Evolutionary conservation across 2,888 invertebrate species (phyloP), one percentile per base, ranked within the genome.

Genomic region (Catocala fraxini): DNA sequence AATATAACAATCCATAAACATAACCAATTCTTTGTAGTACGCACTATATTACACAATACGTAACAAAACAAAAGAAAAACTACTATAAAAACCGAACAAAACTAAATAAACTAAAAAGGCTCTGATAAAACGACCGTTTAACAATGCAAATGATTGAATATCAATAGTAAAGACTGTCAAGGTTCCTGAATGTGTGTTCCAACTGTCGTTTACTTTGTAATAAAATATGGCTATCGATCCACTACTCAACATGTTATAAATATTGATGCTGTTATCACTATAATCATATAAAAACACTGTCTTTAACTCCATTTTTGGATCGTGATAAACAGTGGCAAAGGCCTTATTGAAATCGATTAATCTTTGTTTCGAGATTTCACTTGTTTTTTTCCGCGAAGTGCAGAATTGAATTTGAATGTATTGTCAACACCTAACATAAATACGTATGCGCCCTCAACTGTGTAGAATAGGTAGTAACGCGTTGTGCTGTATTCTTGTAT

Each of bases 121-220:
- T 39, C 10, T 13, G 25, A 33, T 33, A 7, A 42, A 49, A 55
- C 49, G 15, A 3, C 15, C 42, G 51, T 51, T 60, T 60, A 56
- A 56, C 51, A 46, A 60, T 56, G 51, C 55, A 51, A 56, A 60
- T 60, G 51, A 56, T 55, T 45, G 55, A 51, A 55, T 41, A 48
- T 53, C 43, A 56, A 45, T 48, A 53, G 15, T 45, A 6, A 49
- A 48, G 35, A 39, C 33, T n/a, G 47, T 45, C 61, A 56, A 61
- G 56, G 56, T 15, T 43, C 9, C n/a, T 11, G 9, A 39, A 46
- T 12, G 51, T 59, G 51, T 48, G 42, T 56, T 56, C 55, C 54
- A 42, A 55, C 11, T 61, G 56, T 56, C 61, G 51, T 56, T 61
- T 56, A 48, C 42, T 33, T 15, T 6, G 49, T 49, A 48, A 61